Evolutionary conservation across 2,797 vertebrate genomes (phyloP), one percentile per base, ranked within the genome.

Genomic region (Chiroxiphia lanceolata): DNA sequence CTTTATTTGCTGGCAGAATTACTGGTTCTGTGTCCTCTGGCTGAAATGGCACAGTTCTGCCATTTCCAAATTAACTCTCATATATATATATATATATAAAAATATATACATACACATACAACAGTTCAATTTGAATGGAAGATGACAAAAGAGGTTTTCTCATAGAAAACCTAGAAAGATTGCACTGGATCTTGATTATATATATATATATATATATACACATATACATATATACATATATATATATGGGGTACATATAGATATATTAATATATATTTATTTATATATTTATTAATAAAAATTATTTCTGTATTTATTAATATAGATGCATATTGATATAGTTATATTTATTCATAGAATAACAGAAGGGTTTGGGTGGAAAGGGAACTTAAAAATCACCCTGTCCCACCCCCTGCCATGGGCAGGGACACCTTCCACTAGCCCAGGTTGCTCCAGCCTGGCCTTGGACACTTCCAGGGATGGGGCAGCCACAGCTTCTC

Each of bases 381-480:
- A 20, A 59, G 16, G 10, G 16, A 45, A 8, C 6, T 88, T 20
- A 9, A 67, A 60, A 6, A 5, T 9, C 23, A 21, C 17, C 23
- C 16, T 1, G 2, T 36, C 2, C 33, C 67, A 57, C 4, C 18
- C 29, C 26, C 25, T 69, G 25, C 29, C 56, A 14, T 3, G 5
- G 61, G 8, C 40, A 70, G 48, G 34, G 40, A 48, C 44, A 72
- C 1, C 10, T 51, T 4, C n/a, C 53, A 31, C 11, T 2, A 0
- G 0, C 9, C 15, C 51, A 59, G 11, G 15, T 0, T 11, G 27
- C 13, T 59, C 51, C 59, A 79, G 0, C 33, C 44, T 21, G 15
- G 36, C 22, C 15, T 72, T 33, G 44, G 36, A 12, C 44, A 57
- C 21, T 51, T 0, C 20, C 59, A 80, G 51, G 23, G 59, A 50